Percentiles rank a stretch among this genome's conserved stretches.
Conservation (phyloP, 2,888 invertebrate genomes). For the Carterocephalus palaemon region DNA sequence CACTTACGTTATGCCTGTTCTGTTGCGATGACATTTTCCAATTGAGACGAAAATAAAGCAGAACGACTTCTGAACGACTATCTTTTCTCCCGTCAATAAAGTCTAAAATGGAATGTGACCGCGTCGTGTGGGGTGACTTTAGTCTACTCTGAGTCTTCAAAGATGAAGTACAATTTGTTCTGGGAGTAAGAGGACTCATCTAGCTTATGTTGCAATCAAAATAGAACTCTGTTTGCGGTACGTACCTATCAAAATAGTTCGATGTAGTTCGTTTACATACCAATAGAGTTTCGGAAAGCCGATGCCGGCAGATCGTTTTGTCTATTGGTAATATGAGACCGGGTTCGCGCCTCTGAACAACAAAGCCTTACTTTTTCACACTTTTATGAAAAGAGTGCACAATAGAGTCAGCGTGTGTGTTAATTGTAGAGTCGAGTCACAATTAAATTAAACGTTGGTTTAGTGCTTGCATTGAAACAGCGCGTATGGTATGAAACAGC, state of each 20-base stretch:
- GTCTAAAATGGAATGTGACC: slow-evolving; percentile 47
- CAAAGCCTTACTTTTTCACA: slow-evolving; percentile 66
- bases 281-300: slow-evolving; percentile 35
- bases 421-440: slow-evolving; percentile 52
- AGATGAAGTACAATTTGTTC: slow-evolving; percentile 63
- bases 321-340: slow-evolving; percentile 74
- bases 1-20: slow-evolving; percentile 74
- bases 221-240: slow-evolving; percentile 40
- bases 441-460: slow-evolving; percentile 39
- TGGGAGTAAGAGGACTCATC: slow-evolving; percentile 48
- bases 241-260: slow-evolving; percentile 42
- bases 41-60: slow-evolving; percentile 53
- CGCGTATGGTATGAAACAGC: slow-evolving; percentile 19
- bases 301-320: slow-evolving; percentile 57
- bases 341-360: slow-evolving; percentile 72
- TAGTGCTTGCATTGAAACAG: slow-evolving; percentile 26
- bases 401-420: slow-evolving; percentile 47
- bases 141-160: slow-evolving; percentile 72
- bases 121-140: slow-evolving; percentile 55
- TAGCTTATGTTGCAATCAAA: slow-evolving; percentile 35
- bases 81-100: slow-evolving; percentile 44
- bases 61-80: slow-evolving; percentile 40
- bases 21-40: slow-evolving; percentile 72
- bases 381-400: slow-evolving; percentile 58
- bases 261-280: slow-evolving; percentile 33